Evolutionary conservation across 1,140 invertebrate genomes (phyloP), one percentile per base, ranked within the genome.

Genomic region (Belonocnema kinseyi): DNA sequence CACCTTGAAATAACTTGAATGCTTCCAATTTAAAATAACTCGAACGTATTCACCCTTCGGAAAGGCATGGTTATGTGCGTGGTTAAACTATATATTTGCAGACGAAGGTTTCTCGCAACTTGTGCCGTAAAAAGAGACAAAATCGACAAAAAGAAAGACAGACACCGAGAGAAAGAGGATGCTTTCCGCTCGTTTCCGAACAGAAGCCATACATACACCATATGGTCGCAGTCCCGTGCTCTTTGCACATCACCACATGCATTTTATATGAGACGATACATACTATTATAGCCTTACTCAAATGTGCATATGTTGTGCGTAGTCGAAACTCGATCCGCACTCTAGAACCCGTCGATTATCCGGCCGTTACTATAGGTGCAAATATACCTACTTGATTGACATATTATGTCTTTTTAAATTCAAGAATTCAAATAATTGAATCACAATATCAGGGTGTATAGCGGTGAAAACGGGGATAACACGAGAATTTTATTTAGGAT

Each of bases 121-220:
- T n/a, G 26, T 40, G 33, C 14, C 50, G 71, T 61, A 76, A 66
- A 74, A 58, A 75, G 73, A 56, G 73, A 74, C 79, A 76, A 51
- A 77, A 54, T 72, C 61, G 46, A 77, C 52, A 76, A 73, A 78
- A 52, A 80, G 61, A 73, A 53, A 73, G 54, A 75, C 50, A 50
- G 40, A 80, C 14, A 58, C 40, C 40, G 54, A 73, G 53, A 76
- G 40, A 77, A 71, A 33, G 61, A 51, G 79, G 74, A 80, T 76
- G 72, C 78, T 84, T 83, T 80, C 82, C 77, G 70, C 77, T 86
- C 85, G 84, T 91, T 89, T 88, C 84, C 84, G 84, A 87, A 86
- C 86, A 87, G 88, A 91, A 89, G 89, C 89, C 90, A 72, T 90
- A 88, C 90, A 72, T 90, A 88, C 75, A 82, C 86, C 85, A 85